Evolutionary conservation across 2,888 invertebrate species (phyloP).

Genomic region (Acrobasis suavella): DNA sequence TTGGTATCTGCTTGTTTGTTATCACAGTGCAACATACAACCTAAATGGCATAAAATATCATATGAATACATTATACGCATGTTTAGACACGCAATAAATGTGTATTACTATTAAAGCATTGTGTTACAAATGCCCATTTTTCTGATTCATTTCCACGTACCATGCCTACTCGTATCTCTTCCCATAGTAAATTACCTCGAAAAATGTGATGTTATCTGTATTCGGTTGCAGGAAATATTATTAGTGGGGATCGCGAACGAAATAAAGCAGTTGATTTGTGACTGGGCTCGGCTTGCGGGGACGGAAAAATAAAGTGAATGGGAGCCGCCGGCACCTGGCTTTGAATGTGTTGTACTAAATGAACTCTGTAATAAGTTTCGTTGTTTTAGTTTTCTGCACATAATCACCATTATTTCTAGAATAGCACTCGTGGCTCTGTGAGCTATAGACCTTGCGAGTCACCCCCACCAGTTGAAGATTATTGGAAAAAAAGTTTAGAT

Average conservation of each 20-base stretch:
- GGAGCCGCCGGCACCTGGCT: neutral
- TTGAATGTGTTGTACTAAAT: neutral
- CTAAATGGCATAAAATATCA: no score
- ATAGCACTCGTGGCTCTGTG: no score
- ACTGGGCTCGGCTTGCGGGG: neutral
- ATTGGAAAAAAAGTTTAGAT: no score
- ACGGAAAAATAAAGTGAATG: neutral
- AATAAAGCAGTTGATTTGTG: conserved; percentile 16
- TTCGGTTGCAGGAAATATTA: conserved; percentile 10
- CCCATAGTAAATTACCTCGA: conserved; percentile 8
- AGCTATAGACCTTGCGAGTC: no score
- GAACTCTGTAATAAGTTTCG: neutral
- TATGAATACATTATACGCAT: no score
- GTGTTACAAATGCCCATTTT: neutral
- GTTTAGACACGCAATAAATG: no score
- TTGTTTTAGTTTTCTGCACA: neutral
- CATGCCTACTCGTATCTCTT: neutral
- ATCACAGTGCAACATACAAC: no score
- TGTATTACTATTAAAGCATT: no score
- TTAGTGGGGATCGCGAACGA: conserved; percentile 7
- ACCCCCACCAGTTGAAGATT: no score
- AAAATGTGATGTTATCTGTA: conserved; percentile 10
- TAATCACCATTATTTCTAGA: no score
- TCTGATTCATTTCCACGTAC: neutral
- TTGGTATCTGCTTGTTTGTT: no score